Evolutionary conservation across 2,797 vertebrate species (phyloP).

Genomic region (Sus cebifrons): DNA sequence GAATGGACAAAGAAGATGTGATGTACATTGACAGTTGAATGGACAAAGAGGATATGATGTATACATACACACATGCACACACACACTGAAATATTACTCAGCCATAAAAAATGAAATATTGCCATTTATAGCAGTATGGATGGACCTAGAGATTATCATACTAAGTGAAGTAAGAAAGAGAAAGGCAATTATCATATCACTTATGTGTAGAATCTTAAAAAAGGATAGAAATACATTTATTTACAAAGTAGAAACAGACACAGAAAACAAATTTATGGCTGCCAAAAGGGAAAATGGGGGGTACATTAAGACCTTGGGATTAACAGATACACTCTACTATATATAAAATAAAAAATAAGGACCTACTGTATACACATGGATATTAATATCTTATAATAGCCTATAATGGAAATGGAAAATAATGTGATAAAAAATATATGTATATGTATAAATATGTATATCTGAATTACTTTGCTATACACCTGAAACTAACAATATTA

Average conservation of each 20-base stretch:
- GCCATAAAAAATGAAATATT: neutral
- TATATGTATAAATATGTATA: neutral
- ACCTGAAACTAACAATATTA: neutral
- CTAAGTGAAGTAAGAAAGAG: neutral
- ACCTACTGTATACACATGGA: neutral
- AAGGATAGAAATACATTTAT: neutral
- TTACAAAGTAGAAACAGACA: neutral
- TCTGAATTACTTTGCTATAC: neutral
- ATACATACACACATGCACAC: no score
- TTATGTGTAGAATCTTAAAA: neutral
- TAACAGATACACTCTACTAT: neutral
- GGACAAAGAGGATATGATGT: neutral
- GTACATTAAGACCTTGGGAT: neutral
- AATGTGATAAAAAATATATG: neutral
- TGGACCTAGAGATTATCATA: neutral
- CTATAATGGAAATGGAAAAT: neutral
- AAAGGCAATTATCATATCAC: neutral
- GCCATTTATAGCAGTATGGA: neutral
- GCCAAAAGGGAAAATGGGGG: neutral
- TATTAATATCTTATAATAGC: neutral
- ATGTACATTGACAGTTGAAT: neutral
- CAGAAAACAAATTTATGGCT: neutral
- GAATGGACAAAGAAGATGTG: neutral
- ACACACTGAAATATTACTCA: no score
- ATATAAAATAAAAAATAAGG: neutral